These are phyloP conservation scores for Eleginops maclovinus DNA, from an alignment of 2,113 vertebrate genomes.

Conservation along the genomic window DNA sequence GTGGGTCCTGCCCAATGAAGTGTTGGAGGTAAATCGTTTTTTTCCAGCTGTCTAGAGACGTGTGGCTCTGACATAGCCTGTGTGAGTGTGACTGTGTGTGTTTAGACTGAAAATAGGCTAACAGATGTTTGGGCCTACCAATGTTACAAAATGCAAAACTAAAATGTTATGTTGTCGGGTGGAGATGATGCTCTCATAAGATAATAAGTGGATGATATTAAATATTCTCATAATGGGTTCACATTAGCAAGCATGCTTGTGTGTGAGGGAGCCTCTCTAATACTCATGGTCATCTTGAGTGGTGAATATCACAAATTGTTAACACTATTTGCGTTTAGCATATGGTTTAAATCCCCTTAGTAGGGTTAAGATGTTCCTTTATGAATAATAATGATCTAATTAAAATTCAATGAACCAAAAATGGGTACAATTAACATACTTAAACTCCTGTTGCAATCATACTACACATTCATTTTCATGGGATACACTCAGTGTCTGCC, in stretches of 20 bases:
- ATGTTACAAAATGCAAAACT: slow-evolving; percentile 23
- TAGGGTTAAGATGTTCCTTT: not conserved
- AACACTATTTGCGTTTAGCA: not conserved
- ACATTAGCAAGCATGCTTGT: not conserved
- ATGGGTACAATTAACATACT: not conserved
- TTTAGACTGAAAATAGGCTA: slow-evolving; percentile 15
- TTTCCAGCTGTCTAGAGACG: slow-evolving; percentile 25
- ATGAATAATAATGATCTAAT: not conserved
- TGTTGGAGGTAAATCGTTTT: slow-evolving; percentile 45
- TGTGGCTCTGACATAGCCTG: slow-evolving; percentile 35
- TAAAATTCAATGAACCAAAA: not conserved
- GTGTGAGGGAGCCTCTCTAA: not conserved
- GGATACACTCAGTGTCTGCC: not conserved
- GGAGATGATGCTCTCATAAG: slow-evolving; percentile 11
- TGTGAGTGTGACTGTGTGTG: slow-evolving; percentile 3
- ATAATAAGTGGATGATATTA: not conserved
- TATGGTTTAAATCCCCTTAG: too few species aligned
- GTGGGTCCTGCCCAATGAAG: slow-evolving; percentile 29
- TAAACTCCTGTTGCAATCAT: not conserved
- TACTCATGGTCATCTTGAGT: not conserved
- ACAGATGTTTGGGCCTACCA: slow-evolving; percentile 34
- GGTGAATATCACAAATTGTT: not conserved
- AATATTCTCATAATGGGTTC: not conserved
- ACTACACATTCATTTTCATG: not conserved
- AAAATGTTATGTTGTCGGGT: slow-evolving; percentile 3